A percentile compares a stretch with the other conserved stretches of the same genome.
Conservation (phyloP, 2,113 vertebrate species). For the Lophochroa leadbeateri region DNA sequence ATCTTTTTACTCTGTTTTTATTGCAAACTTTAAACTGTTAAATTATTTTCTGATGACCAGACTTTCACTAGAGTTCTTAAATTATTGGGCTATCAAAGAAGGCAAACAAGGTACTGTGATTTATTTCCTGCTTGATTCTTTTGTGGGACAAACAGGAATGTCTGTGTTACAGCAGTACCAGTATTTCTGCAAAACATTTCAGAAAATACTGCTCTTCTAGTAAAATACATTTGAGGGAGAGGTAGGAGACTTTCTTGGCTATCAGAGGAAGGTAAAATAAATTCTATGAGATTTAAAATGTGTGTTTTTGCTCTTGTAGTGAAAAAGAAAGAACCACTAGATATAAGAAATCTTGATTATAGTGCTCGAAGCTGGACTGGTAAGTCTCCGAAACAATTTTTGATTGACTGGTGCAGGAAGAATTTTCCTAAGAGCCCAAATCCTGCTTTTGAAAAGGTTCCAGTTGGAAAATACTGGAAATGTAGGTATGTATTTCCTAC, state of each 20-base stretch:
- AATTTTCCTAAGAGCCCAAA: slow-evolving; percentile 93
- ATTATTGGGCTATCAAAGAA: background rate
- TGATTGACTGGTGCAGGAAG: slow-evolving; percentile 98
- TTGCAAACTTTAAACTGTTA: background rate
- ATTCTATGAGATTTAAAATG: background rate
- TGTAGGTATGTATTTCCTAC: slow-evolving; percentile 83
- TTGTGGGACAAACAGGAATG: background rate
- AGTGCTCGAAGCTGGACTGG: slow-evolving; percentile 97
- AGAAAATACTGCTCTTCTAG: background rate
- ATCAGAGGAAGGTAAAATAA: background rate
- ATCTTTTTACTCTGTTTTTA: background rate
- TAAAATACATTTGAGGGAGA: background rate
- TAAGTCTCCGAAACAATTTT: slow-evolving; percentile 98
- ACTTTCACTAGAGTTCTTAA: background rate
- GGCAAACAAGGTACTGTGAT: background rate
- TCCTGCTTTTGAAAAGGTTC: slow-evolving; percentile 90
- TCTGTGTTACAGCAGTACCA: background rate
- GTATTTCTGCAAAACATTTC: background rate
- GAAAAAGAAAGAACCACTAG: slow-evolving; percentile 88
- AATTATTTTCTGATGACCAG: background rate
- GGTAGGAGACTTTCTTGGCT: background rate
- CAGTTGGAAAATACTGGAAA: slow-evolving; percentile 92
- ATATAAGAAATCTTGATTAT: slow-evolving; percentile 96
- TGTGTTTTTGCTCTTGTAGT: slow-evolving; percentile 45
- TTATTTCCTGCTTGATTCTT: background rate